Evolutionary conservation across 2,797 vertebrate genomes (phyloP).

Genomic region (Poliocrania exsul): DNA sequence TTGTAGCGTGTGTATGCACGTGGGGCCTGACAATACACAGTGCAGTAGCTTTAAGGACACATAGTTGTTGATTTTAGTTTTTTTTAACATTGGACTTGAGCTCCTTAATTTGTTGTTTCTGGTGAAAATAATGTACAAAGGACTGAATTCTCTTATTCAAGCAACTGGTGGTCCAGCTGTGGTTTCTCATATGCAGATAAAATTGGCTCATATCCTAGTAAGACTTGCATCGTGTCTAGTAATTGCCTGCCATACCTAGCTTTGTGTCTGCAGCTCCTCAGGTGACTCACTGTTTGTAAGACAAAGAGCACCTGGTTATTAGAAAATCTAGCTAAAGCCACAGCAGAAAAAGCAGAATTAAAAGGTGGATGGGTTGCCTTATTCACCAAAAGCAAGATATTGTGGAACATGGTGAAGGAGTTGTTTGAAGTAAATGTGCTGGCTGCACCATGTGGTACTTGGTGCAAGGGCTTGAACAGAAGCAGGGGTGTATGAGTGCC

Average conservation of each 20-base stretch:
- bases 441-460: background rate
- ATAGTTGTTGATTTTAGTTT: rapidly evolving
- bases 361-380: background rate
- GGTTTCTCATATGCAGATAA: background rate
- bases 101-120: background rate
- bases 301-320: background rate
- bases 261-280: background rate
- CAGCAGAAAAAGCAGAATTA: background rate
- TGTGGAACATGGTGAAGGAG: background rate
- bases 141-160: background rate
- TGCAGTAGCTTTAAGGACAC: background rate
- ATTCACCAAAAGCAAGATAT: background rate
- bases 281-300: background rate
- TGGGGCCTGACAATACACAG: background rate
- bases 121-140: background rate
- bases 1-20: background rate
- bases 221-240: background rate
- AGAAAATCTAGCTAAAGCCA: background rate
- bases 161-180: background rate
- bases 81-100: background rate
- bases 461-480: background rate
- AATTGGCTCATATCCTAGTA: background rate
- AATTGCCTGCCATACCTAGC: rapidly evolving
- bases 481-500: background rate
- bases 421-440: background rate